Base-by-base conservation (phyloP, 2,797 vertebrate species). In the Hylomyscus alleni region DNA sequence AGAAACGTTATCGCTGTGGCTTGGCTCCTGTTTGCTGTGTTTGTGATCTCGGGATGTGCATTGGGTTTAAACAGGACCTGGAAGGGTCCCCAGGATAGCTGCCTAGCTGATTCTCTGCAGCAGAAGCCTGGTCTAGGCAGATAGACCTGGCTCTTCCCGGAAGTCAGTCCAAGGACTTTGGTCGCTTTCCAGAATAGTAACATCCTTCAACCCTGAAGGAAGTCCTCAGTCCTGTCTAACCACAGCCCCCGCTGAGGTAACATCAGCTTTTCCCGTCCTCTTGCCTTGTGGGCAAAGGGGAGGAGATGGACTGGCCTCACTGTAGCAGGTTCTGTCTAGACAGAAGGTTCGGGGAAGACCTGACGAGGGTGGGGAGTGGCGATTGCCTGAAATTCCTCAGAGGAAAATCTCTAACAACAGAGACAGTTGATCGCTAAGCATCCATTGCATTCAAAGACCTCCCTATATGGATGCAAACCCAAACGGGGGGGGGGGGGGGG, bases 151-250 rank as follows among this genome's bases (percentile, higher is more conserved):
- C 31, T 60, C 83, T 85, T 80, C 26, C 83, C 17, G 9, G 26
- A 20, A 34, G 3, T 78, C 31, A 52, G 89, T 93, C 90, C 88
- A 88, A 65, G 0, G 85, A 84, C 95, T 96, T 88, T 93, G 93
- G 93, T 89, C 93, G 56, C 67, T 95, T 97, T 89, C 96, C 88
- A 95, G 92, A 62, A 78, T 82, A 37, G 82, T 72, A 54, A 93
- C 95, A 93, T 94, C 90, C 85, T 95, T 88, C 20, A 90, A 77
- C 56, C 73, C 1, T 26, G 88, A 95, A 96, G 94, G 96, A 97
- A 97, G 96, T 97, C 75, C 90, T 97, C 94, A 40, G 4, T 94
- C 89, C 91, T 93, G 65, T 94, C 77, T 94, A 93, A 96, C 95
- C 81, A 54, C 75, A 93, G 80, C 81, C 92, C 85, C 94, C 88